A percentile compares a stretch with the other conserved stretches of the same genome.
These are phyloP conservation scores for Pseudomyrmex concolor DNA, from an alignment of 1,140 invertebrate species.

Conservation along the genomic window DNA sequence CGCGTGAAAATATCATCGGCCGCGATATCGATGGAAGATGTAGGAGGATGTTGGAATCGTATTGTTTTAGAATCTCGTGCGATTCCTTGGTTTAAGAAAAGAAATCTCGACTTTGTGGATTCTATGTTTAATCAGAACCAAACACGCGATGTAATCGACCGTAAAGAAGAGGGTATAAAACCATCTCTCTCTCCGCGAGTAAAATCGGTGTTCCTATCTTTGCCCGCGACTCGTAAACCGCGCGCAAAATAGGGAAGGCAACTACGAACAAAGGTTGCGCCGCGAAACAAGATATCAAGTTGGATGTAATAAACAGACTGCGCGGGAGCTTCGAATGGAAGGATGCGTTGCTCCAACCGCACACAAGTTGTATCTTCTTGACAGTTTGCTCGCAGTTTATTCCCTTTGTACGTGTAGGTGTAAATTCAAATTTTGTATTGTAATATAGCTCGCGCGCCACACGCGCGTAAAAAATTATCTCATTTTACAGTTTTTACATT, in stretches of 20 bases:
- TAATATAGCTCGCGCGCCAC: no score
- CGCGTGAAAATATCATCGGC: neutral
- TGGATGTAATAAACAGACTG: conserved; percentile 20
- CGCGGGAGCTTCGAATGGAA: conserved; percentile 11
- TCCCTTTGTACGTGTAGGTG: neutral
- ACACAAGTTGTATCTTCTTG: neutral
- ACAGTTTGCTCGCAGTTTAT: conserved; percentile 2
- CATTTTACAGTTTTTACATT: no score
- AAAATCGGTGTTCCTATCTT: conserved; percentile 31
- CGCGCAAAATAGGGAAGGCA: conserved; percentile 6
- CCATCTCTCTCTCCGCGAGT: conserved; percentile 8
- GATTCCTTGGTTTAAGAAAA: conserved; percentile 1
- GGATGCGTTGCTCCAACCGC: neutral
- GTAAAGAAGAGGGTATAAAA: conserved; percentile 27
- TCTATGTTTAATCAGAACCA: conserved; percentile 28
- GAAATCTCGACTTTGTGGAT: conserved; percentile 16
- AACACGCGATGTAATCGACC: neutral
- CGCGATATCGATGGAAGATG: neutral
- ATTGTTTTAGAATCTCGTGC: neutral
- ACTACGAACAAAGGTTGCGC: conserved; percentile 7
- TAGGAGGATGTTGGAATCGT: neutral
- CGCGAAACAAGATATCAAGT: conserved; percentile 34
- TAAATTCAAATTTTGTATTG: conserved; percentile 10
- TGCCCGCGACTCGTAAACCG: conserved; percentile 22
- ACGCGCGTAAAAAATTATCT: no score